phyloP scores from a whole-genome alignment of 2,797 vertebrate species.

The Dromococcyx pavoninus region DNA sequence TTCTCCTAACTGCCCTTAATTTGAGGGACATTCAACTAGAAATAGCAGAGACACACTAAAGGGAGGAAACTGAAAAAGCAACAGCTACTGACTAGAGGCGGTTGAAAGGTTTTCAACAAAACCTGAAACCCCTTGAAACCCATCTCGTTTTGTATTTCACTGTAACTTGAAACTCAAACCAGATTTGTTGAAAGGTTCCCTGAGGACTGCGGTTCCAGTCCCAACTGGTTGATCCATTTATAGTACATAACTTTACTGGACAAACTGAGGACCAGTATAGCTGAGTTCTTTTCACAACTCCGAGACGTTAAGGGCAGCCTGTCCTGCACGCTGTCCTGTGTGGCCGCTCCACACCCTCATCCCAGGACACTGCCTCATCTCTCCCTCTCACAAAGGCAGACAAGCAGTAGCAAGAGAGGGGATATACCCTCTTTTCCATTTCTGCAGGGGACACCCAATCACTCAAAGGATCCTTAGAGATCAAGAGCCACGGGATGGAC shows the following conservation, averaged over 20 bases:
- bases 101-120: conserved; percentile 45
- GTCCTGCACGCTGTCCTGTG: neutral
- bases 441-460: neutral
- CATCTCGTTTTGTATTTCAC: conserved; percentile 20
- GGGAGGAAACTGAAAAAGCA: conserved; percentile 8
- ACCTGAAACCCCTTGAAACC: conserved; percentile 11
- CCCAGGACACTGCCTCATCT: neutral
- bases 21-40: neutral
- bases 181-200: conserved; percentile 51
- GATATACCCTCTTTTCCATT: neutral
- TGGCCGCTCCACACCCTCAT: neutral
- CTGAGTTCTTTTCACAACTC: neutral
- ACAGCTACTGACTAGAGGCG: conserved; percentile 17
- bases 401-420: neutral
- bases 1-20: neutral
- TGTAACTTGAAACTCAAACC: conserved; percentile 54
- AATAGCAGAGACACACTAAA: neutral
- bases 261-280: neutral
- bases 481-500: neutral
- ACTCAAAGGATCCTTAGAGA: neutral
- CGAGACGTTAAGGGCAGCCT: neutral
- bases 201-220: conserved; percentile 20
- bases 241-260: conserved; percentile 7
- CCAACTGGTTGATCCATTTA: conserved; percentile 38
- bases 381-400: neutral